A percentile compares a stretch with the other conserved stretches of the same genome.
These are phyloP conservation scores for Gorsachius magnificus DNA, from an alignment of 2,797 vertebrate species.

Conservation along the genomic window DNA sequence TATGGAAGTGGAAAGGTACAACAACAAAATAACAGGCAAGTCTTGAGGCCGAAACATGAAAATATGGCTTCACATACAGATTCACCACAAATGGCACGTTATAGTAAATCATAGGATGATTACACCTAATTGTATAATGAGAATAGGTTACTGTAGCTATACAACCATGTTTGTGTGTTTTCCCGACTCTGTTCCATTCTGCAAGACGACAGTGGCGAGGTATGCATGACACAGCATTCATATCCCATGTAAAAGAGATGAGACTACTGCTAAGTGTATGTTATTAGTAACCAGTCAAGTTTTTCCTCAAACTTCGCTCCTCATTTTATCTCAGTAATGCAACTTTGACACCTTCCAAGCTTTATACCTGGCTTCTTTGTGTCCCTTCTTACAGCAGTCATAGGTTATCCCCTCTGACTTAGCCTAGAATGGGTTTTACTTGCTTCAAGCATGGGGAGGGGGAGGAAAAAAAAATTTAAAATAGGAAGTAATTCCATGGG, in stretches of 20 bases:
- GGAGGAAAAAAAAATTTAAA: accelerated
- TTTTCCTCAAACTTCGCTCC: neutral
- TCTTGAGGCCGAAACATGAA: neutral
- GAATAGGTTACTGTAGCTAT: neutral
- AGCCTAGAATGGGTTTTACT: constrained; percentile 6
- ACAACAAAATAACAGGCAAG: neutral
- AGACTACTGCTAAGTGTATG: neutral
- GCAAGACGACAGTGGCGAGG: neutral
- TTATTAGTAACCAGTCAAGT: neutral
- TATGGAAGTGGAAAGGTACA: constrained; percentile 5
- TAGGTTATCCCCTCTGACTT: neutral
- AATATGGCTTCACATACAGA: neutral
- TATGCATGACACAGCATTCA: neutral
- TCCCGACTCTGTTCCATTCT: neutral
- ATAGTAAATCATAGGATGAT: neutral
- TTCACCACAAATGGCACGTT: neutral
- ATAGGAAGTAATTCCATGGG: neutral
- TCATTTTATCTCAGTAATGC: neutral
- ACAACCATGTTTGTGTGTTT: neutral
- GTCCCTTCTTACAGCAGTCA: constrained; percentile 3
- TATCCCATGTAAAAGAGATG: neutral
- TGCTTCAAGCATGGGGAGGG: neutral
- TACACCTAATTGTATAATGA: neutral
- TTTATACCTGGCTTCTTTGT: neutral
- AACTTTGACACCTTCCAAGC: neutral